Conservation (phyloP, 2,797 vertebrate species). For the Poeciliopsis paucimaculata region DNA sequence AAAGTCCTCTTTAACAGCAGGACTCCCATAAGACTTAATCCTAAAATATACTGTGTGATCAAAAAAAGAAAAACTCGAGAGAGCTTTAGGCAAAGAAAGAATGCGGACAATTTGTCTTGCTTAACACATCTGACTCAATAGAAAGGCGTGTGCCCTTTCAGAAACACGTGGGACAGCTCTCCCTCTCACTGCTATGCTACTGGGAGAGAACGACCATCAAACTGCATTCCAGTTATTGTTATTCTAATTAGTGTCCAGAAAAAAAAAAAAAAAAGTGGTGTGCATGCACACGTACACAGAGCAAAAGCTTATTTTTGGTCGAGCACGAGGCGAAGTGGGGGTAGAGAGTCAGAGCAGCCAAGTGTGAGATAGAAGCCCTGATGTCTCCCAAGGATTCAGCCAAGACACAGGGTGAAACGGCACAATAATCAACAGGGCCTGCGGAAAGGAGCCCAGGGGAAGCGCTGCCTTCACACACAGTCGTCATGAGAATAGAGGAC, state of each 20-base stretch:
- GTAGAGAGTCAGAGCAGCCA: slow-evolving; percentile 63
- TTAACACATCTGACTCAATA: slow-evolving; percentile 83
- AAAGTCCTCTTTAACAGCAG: slow-evolving; percentile 40
- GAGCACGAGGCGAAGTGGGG: slow-evolving; percentile 55
- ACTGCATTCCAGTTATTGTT: slow-evolving; percentile 82
- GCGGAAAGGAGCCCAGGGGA: slow-evolving; percentile 57
- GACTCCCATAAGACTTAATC: slow-evolving; percentile 48
- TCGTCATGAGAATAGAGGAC: slow-evolving; percentile 69
- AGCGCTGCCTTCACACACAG: slow-evolving; percentile 70
- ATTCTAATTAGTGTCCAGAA: slow-evolving; percentile 81
- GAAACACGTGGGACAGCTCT: slow-evolving; percentile 67
- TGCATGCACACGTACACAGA: slow-evolving; percentile 50
- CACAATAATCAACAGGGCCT: slow-evolving; percentile 73
- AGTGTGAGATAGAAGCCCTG: slow-evolving; percentile 73
- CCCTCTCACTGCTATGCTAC: slow-evolving; percentile 66
- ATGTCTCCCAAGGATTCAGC: slow-evolving; percentile 74
- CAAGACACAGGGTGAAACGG: slow-evolving; percentile 71
- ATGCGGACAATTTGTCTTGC: slow-evolving; percentile 66
- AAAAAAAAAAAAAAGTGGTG: slow-evolving; percentile 53
- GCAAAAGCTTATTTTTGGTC: slow-evolving; percentile 66
- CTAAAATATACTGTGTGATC: slow-evolving; percentile 59
- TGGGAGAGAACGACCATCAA: slow-evolving; percentile 72
- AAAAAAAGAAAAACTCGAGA: slow-evolving; percentile 32
- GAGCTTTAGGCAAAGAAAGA: slow-evolving; percentile 55
- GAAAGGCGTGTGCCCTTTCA: slow-evolving; percentile 79